A percentile compares a stretch with the other conserved stretches of the same genome.
Evolutionary conservation across 1,140 invertebrate genomes (phyloP).

Genomic region (Temnothorax longispinosus): DNA sequence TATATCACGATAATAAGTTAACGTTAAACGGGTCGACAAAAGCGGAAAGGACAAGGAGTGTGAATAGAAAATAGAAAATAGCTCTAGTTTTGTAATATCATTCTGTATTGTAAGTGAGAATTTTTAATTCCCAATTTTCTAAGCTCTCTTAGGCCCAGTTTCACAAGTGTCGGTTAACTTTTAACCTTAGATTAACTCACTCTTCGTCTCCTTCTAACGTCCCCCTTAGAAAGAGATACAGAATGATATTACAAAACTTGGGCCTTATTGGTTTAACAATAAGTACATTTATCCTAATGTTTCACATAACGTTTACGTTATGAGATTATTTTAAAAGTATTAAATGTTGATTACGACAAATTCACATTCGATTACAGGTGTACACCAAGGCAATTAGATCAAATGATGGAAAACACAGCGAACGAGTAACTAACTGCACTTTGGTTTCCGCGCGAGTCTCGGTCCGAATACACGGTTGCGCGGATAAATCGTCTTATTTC

Average conservation of each 20-base stretch:
- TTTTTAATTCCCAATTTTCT: background rate
- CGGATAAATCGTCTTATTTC: conserved; percentile 54
- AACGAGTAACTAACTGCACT: conserved; percentile 4
- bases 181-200: too few relatives aligned
- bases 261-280: background rate
- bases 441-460: conserved; percentile 11
- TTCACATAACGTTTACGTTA: background rate
- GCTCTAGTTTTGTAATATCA: background rate
- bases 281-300: background rate
- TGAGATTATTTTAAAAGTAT: conserved; percentile 1
- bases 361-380: background rate
- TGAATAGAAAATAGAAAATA: background rate
- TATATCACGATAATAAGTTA: background rate
- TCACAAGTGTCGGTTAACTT: too few relatives aligned
- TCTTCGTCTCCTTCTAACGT: too few relatives aligned
- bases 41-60: background rate
- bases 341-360: background rate
- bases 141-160: too few relatives aligned
- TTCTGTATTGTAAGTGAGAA: background rate
- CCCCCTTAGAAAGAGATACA: too few relatives aligned
- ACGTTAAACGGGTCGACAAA: background rate
- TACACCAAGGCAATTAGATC: background rate
- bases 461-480: background rate
- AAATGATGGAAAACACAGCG: background rate
- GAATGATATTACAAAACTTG: too few relatives aligned